Evolutionary conservation across 2,888 invertebrate species (phyloP).

Genomic region (Eupithecia insigniata): DNA sequence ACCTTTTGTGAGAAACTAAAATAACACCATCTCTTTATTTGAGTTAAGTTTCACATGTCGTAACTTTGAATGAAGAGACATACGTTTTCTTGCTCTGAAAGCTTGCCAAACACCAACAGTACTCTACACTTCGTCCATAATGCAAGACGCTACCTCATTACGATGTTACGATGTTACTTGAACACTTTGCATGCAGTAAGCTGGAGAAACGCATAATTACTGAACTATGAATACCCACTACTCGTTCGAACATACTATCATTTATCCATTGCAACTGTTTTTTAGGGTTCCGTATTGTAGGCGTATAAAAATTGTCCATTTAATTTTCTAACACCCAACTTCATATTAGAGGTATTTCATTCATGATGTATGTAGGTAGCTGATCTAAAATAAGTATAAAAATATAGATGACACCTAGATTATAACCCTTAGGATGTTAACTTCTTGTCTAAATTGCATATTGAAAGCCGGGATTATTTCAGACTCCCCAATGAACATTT

Average conservation of each 20-base stretch:
- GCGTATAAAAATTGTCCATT: not conserved
- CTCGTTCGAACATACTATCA: no score
- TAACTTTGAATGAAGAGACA: not conserved
- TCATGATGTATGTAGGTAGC: not conserved
- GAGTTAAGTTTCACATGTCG: not conserved
- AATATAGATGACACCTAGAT: no score
- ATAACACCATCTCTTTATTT: not conserved
- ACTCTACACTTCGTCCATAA: not conserved
- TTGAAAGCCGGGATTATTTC: no score
- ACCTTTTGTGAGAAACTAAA: not conserved
- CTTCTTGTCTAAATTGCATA: no score
- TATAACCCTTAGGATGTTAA: no score
- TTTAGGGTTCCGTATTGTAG: not conserved
- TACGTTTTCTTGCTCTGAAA: no score
- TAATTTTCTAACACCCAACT: no score
- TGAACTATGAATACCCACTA: not conserved
- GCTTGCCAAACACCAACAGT: no score
- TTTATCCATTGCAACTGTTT: not conserved
- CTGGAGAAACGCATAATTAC: not conserved
- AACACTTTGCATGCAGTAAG: not conserved
- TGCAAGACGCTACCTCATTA: conserved; percentile 12
- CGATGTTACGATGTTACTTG: conserved; percentile 6
- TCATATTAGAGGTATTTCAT: not conserved
- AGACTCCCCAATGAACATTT: not conserved
- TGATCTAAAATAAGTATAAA: no score